Base-by-base conservation (phyloP, 2,113 vertebrate genomes). In the Pao palembangensis region DNA sequence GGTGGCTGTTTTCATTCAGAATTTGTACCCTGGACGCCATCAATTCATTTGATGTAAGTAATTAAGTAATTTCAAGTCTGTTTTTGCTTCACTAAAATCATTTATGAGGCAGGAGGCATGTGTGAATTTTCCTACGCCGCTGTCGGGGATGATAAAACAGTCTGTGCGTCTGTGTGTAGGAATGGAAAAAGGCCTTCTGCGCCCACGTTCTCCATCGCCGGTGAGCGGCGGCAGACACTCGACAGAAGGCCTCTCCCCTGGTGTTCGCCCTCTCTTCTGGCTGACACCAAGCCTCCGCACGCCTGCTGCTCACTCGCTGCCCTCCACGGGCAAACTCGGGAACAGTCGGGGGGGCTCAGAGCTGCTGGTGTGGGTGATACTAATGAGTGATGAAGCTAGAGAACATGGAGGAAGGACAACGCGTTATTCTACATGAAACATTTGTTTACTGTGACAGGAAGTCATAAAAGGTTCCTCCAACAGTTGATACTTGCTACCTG, bases 191-290 rank as follows among this genome's bases (percentile, higher is more conserved):
- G 55, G 15, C 18, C 21, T 51, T 44, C 43, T 54, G 62, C 19
- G 31, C 31, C 21, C 16, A 62, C 62, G 69, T 50, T 75, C 68
- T 76, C 61, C 63, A 41, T 15, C 5, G 7, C 49, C 25, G 3
- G 20, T 53, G 50, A 21, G 51, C 3, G 1, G 50, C 67, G 49
- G 48, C 10, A 1, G 51, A 65, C 54, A 62, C 58, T 42, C 23
- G 53, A 65, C 67, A 67, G 43, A 21, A 34, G 5, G 6, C 15
- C 58, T 53, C 17, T 58, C 42, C 48, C 58, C 25, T 52, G 48
- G 34, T 19, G 18, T 61, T 67, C 21, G 48, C 14, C 25, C 6
- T 11, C 50, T 47, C 56, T 12, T 43, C 56, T n/a, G 7, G 47
- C 47, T 58, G 54, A 59, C 61, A 48, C 14, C 15, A 31, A 68